phyloP scores from a whole-genome alignment of 2,888 invertebrate species.

The Molorchus minor region DNA sequence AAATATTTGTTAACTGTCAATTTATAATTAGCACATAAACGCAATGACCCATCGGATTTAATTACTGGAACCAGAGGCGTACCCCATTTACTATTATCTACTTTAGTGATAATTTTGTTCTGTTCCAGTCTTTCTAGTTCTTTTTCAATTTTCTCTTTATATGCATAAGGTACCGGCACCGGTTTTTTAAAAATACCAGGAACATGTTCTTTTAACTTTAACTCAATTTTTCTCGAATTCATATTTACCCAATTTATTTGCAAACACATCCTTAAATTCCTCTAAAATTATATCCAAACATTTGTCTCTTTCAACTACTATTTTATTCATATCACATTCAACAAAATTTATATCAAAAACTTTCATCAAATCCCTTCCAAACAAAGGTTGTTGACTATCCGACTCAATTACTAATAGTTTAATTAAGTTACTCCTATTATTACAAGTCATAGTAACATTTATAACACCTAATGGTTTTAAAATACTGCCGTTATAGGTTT shows the following conservation, averaged over 20 bases:
- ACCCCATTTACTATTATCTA: slow-evolving; percentile 7
- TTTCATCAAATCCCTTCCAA: neutral
- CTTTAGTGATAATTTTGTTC: slow-evolving; percentile 1
- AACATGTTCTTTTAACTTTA: neutral
- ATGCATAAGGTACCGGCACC: neutral
- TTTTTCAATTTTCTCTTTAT: slow-evolving; percentile 2
- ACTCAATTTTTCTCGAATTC: neutral
- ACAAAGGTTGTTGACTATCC: neutral
- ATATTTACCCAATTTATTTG: neutral
- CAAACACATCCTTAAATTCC: too few species aligned
- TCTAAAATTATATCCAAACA: neutral
- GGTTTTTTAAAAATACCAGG: slow-evolving; percentile 14
- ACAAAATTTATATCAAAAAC: neutral
- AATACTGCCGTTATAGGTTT: neutral
- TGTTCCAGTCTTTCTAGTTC: slow-evolving; percentile 7
- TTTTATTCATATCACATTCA: neutral
- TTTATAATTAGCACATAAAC: slow-evolving; percentile 42
- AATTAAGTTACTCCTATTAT: neutral
- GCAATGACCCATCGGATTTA: slow-evolving; percentile 8
- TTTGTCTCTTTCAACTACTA: neutral
- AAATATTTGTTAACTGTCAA: slow-evolving; percentile 40
- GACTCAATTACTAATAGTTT: neutral
- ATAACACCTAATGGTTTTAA: neutral
- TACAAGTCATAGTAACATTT: neutral
- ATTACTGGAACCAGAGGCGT: slow-evolving; percentile 2